Conservation (phyloP, 2,113 vertebrate species). For the Sardina pilchardus region DNA sequence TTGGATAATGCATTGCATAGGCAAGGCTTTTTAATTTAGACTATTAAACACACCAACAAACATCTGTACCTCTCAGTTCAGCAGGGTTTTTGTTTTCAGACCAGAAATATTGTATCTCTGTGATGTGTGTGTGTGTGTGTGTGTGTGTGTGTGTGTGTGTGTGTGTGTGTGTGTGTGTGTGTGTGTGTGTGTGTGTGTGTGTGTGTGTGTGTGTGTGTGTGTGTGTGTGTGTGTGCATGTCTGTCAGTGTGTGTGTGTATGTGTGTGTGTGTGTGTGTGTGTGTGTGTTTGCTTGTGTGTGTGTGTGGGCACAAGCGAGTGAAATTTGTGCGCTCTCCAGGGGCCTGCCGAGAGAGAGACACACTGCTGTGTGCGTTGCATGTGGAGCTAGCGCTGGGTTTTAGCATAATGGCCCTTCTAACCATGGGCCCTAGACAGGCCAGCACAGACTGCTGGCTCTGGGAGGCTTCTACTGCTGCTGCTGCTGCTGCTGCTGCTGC, state of each 20-base stretch:
- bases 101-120: too few species aligned
- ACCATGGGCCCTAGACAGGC: constrained; percentile 13
- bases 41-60: neutral
- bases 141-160: too few species aligned
- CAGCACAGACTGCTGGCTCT: constrained; percentile 18
- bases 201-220: too few species aligned
- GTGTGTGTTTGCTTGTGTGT: too few species aligned
- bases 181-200: too few species aligned
- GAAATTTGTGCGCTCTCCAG: constrained; percentile 1
- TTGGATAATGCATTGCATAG: neutral
- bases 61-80: neutral
- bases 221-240: too few species aligned
- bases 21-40: neutral
- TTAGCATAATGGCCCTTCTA: constrained; percentile 34
- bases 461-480: constrained; percentile 20
- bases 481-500: constrained; percentile 27
- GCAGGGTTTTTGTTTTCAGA: neutral
- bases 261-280: too few species aligned
- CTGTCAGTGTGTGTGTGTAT: too few species aligned
- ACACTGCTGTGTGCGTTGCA: neutral
- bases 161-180: too few species aligned
- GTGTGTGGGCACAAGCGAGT: neutral
- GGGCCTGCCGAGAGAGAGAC: neutral
- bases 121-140: too few species aligned
- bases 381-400: neutral